phyloP scores from a whole-genome alignment of 1,140 invertebrate genomes.

The Octopus bimaculoides region DNA sequence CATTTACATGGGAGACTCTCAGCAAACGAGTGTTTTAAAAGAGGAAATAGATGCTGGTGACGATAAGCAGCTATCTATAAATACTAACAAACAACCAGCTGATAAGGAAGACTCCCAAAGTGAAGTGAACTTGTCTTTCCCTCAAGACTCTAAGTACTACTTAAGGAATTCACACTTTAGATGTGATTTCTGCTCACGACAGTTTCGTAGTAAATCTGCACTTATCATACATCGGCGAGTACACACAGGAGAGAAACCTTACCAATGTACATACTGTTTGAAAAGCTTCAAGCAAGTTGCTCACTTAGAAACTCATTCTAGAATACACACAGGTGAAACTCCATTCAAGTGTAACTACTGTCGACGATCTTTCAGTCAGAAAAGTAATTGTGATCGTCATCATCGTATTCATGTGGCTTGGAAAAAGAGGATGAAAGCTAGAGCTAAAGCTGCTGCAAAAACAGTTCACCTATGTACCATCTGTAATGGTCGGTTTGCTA shows the following conservation, averaged over 20 bases:
- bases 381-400: slow-evolving; percentile 20
- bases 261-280: slow-evolving; percentile 39
- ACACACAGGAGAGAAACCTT: slow-evolving; percentile 57
- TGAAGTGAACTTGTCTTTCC: no score
- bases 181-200: not conserved
- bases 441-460: not conserved
- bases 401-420: slow-evolving; percentile 61
- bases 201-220: not conserved
- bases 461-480: not conserved
- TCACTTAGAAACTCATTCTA: slow-evolving; percentile 24
- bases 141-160: no score
- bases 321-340: slow-evolving; percentile 76
- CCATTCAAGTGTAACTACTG: slow-evolving; percentile 61
- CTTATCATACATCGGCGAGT: slow-evolving; percentile 35
- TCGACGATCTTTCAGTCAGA: slow-evolving; percentile 16
- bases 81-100: not conserved
- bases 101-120: no score
- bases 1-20: no score
- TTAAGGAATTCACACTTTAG: not conserved
- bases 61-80: no score
- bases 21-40: no score
- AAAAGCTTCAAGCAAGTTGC: slow-evolving; percentile 7
- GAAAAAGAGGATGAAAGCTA: not conserved
- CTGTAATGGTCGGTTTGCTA: not conserved
- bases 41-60: no score